Base-by-base conservation (phyloP, 2,113 vertebrate species). In the Aptenodytes forsteri region DNA sequence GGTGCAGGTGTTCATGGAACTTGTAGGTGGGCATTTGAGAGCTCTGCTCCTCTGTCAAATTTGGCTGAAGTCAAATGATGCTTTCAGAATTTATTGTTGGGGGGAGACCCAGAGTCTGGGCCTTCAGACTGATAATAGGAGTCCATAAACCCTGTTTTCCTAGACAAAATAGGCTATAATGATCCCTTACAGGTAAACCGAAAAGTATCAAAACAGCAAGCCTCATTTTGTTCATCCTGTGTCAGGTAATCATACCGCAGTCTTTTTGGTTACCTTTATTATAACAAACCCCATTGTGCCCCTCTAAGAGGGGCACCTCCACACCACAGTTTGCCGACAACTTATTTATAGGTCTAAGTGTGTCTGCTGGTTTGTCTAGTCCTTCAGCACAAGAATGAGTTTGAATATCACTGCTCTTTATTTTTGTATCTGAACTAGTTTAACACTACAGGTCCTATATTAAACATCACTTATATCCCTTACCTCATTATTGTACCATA, bases 211-310 rank as follows among this genome's bases (percentile, higher is more conserved):
- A 55, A 80, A 18, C 8, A 76, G 27, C 23, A 83, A 76, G 30
- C 19, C 23, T 78, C 9, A 19, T 66, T 87, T 71, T 77, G 4
- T 69, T 77, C 10, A 46, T 42, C n/a, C 11, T 3, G 2, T 64
- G 52, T 75, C 77, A 82, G 11, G 11, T 75, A 42, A 70, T 62
- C 29, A 64, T 16, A 40, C 16, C 0, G 2, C 16, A 75, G 27
- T 8, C 9, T 62, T 87, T 88, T 62, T 10, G 26, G 25, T 62
- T 76, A 30, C 22, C 12, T 88, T 47, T 52, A 11, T 44, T 46
- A n/a, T 42, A 67, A 8, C 15, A 84, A 82, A 40, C 9, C 8
- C 32, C n/a, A 52, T n/a, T 0, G 0, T 22, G 13, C 2, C 7
- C 2, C 5, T 69, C 40, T 34, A 44, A 22, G 40, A 65, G 20